These are phyloP conservation scores for Acanthosepion pharaonis DNA, from an alignment of 2,888 invertebrate species.

Conservation along the genomic window DNA sequence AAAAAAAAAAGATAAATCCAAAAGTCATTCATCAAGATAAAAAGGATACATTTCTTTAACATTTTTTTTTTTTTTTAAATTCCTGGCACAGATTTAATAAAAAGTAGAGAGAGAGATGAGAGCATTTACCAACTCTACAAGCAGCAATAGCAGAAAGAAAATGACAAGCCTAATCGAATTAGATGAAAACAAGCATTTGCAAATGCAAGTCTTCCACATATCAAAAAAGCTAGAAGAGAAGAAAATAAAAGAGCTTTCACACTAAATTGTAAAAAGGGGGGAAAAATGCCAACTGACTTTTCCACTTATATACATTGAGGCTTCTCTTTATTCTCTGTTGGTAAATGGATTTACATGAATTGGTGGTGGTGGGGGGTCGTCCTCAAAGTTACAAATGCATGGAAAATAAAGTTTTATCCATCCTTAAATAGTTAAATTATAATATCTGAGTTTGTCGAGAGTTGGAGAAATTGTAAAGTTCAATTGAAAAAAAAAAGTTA, in stretches of 20 bases:
- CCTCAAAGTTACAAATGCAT: not conserved
- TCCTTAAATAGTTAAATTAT: not conserved
- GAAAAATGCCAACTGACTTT: not conserved
- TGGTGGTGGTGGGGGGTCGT: not conserved
- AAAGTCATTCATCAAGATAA: slow-evolving; percentile 23
- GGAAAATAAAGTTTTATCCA: not conserved
- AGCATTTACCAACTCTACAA: too few relatives aligned
- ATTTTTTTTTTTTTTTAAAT: not conserved
- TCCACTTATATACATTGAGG: not conserved
- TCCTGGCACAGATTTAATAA: not conserved
- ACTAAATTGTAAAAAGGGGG: not conserved
- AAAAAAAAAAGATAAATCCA: not conserved
- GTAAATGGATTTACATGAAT: not conserved
- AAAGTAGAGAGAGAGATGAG: not conserved
- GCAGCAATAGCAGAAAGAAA: not conserved
- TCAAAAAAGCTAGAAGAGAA: not conserved
- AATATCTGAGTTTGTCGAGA: not conserved
- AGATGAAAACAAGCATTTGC: not conserved
- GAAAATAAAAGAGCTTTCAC: not conserved
- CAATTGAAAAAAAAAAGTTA: not conserved
- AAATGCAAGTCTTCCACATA: not conserved
- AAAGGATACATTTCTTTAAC: not conserved
- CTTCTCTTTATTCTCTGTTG: not conserved
- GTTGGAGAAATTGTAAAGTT: not conserved
- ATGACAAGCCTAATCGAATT: slow-evolving; percentile 33